Evolutionary conservation across 2,888 invertebrate species (phyloP), one percentile per base, ranked within the genome.

Genomic region (Drosophila algonquin): DNA sequence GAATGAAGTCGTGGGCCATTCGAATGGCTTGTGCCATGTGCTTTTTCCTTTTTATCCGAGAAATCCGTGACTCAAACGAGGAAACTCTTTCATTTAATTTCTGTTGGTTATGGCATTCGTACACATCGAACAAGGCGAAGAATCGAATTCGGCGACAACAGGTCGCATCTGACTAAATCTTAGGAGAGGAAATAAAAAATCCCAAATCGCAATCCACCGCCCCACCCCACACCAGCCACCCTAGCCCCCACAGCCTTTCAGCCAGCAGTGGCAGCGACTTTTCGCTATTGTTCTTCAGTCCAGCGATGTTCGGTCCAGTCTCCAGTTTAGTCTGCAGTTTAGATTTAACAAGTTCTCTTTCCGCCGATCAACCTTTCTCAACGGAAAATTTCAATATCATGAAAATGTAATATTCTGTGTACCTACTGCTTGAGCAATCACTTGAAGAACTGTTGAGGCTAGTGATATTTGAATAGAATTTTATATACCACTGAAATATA

Each of bases 261-360:
- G 50, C 9, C 35, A 45, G 30, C 61, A 52, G 44, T 27, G 7
- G 40, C 40, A 40, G 40, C 40, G n/a, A 40, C n/a, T 40, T 40
- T 40, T 40, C 14, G 61, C 87, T 79, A 81, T 81, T 81, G 87
- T 81, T 81, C 85, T 84, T 67, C 24, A 40, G 52, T 44, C 55
- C 51, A 52, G 55, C 64, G 56, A 27, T 47, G 47, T 44, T 46
- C 51, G 47, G 40, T 21, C 45, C 52, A n/a, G 21, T 47, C 50
- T 35, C 16, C 44, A 53, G 45, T 7, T 12, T 12, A n/a, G 9
- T 32, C 10, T 45, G 14, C 18, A 14, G 21, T 30, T 72, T 71
- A 14, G 27, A 51, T 40, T 61, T 46, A 46, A 40, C 70, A 56
- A 64, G 54, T 46, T 68, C 30, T 16, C 1, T 18, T 18, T 21